A percentile compares a stretch with the other conserved stretches of the same genome.
phyloP scores from a whole-genome alignment of 2,797 vertebrate genomes.

The Cossypha polioptera region DNA sequence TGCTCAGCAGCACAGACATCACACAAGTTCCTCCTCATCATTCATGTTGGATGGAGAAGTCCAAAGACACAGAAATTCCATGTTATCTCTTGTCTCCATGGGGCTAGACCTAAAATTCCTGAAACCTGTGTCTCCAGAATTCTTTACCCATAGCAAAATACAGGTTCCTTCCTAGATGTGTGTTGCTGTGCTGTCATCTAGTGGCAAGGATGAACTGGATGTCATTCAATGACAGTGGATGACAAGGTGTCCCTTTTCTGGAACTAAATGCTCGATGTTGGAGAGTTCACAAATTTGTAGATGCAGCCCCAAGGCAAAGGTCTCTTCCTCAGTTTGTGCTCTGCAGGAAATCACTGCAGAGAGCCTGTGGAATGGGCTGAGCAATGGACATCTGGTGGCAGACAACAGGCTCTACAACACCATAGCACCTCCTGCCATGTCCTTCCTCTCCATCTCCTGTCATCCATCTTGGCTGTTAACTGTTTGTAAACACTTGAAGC shows the following conservation, averaged over 20 bases:
- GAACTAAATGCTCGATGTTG: rapidly evolving
- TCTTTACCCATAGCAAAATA: constrained; percentile 49
- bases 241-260: not conserved
- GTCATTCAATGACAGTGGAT: constrained; percentile 1
- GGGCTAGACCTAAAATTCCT: not conserved
- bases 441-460: not conserved
- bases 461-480: not conserved
- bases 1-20: not conserved
- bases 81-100: not conserved
- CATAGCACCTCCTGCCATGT: not conserved
- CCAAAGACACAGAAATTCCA: not conserved
- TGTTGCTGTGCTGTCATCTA: constrained; percentile 76
- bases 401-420: not conserved
- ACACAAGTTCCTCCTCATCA: not conserved
- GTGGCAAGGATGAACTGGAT: constrained; percentile 73
- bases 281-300: not conserved
- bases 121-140: not conserved
- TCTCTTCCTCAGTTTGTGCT: not conserved
- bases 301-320: not conserved
- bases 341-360: not conserved
- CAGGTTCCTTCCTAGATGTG: constrained; percentile 19
- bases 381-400: not conserved
- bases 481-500: constrained; percentile 27
- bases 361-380: not conserved
- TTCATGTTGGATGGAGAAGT: not conserved